phyloP scores from a whole-genome alignment of 2,113 vertebrate species.

The Hylia prasina region DNA sequence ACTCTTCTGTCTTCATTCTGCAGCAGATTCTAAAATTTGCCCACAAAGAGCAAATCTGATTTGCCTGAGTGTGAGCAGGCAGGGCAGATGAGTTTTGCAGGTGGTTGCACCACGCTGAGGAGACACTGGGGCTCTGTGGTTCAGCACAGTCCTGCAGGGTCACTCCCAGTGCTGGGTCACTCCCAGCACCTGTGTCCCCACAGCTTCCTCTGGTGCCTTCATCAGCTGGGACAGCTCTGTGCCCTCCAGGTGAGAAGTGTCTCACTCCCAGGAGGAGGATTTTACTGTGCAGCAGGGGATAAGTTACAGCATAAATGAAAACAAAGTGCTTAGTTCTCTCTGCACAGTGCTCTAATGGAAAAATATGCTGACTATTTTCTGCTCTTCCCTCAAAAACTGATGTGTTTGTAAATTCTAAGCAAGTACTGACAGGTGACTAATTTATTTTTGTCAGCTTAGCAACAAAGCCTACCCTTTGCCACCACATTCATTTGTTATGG shows the following conservation, averaged over 20 bases:
- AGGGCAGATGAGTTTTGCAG: background rate
- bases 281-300: background rate
- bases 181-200: background rate
- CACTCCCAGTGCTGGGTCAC: background rate
- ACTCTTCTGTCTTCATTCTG: background rate
- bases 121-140: background rate
- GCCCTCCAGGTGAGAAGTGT: background rate
- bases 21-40: background rate
- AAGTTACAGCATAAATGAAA: background rate
- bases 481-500: slow-evolving; percentile 16
- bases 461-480: slow-evolving; percentile 35
- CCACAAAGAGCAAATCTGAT: background rate
- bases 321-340: background rate
- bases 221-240: background rate
- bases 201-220: background rate
- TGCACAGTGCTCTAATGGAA: background rate
- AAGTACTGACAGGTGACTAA: slow-evolving; percentile 46
- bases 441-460: slow-evolving; percentile 53
- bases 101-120: accelerated
- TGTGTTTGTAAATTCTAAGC: slow-evolving; percentile 39
- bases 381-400: background rate
- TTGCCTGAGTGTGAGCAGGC: background rate
- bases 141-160: background rate
- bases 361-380: slow-evolving; percentile 7
- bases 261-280: background rate